Base-by-base conservation (phyloP, 1,140 invertebrate species). In the Drosophila trapezifrons region DNA sequence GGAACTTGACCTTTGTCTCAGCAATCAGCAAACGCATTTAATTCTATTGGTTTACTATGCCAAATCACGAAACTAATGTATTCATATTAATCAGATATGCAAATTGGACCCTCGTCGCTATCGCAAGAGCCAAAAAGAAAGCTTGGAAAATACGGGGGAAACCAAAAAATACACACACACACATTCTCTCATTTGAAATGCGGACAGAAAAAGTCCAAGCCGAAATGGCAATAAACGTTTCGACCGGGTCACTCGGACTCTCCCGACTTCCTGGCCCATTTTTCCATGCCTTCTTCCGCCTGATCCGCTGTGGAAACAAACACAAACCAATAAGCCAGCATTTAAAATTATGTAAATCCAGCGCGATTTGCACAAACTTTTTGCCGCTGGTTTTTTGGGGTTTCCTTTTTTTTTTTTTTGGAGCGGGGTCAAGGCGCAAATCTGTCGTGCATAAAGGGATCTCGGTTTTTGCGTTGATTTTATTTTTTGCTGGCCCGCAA, bases 31-130 rank as follows among this genome's bases (percentile, higher is more conserved):
- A 60, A 35, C 42, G 62, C 78, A 86, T 81, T 85, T 85, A 85
- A 69, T 75, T 90, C 80, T 70, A 90, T 89, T 89, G 80, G 80
- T 71, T 84, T 84, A 69, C 70, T 70, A 47, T 56, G 67, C 62
- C 77, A 90, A 80, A 85, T 90, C 78, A 89, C 59, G 60, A 67
- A 90, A 81, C 80, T 90, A 80, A 89, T 86, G 77, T 85, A 90
- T 90, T 90, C 85, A 79, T 90, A 90, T 90, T 90, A 90, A 90
- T 90, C 85, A 90, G 85, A 74, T 90, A 90, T 90, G 85, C 78
- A 90, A 90, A 90, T 90, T 62, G 27, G 54, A 67, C 72, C 55
- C 59, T 64, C 64, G 55, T 66, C 54, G 58, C 46, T 29, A 43
- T 65, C 27, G 35, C 62, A 29, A 35, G 27, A 29, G 20, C 22